Base-by-base conservation (phyloP, 2,888 invertebrate species). In the Cordilura impudica region DNA sequence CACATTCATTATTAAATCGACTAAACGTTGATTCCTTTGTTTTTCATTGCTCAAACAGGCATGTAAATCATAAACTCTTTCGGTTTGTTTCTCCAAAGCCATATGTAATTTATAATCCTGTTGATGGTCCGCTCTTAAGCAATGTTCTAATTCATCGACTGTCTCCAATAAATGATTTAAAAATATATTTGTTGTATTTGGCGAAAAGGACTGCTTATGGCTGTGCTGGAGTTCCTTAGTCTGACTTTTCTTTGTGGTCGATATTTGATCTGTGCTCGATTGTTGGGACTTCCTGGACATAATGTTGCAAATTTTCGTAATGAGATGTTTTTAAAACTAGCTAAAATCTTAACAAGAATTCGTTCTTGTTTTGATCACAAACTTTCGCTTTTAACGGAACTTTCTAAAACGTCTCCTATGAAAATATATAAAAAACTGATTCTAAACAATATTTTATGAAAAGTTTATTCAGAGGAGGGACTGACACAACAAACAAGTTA, bases 41-140 rank as follows among this genome's bases (percentile, higher is more conserved):
- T 85, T 87, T 66, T 88, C 88, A 21, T 83, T 84, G 8, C 85
- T 83, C 71, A 88, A 79, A 19, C 86, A 86, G 18, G 84, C 84
- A 51, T 81, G 78, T 26, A 88, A 78, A 74, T 88, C 85, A 7
- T 85, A 69, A 0, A 87, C 76, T 4, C 85, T 82, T 39, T 86
- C 86, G 29, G 82, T 82, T 60, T 88, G 86, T 0, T 79, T 31
- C 12, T 31, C 31, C 10, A 31, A 31, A 31, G 31, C 31, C 31
- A 31, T 31, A 10, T 3, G 83, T 10, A 88, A 78, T 71, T 85
- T 83, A 58, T 87, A 85, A 60, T 87, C 86, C 67, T 84, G 84
- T 74, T 84, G 87, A 65, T 86, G 85, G 79, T 88, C 86, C 77
- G 86, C 87, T 82, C 83, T 83, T 31, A 87, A 70, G 0, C 86